These are phyloP conservation scores for Megatriorchis doriae DNA, from an alignment of 2,113 vertebrate species.

Conservation along the genomic window DNA sequence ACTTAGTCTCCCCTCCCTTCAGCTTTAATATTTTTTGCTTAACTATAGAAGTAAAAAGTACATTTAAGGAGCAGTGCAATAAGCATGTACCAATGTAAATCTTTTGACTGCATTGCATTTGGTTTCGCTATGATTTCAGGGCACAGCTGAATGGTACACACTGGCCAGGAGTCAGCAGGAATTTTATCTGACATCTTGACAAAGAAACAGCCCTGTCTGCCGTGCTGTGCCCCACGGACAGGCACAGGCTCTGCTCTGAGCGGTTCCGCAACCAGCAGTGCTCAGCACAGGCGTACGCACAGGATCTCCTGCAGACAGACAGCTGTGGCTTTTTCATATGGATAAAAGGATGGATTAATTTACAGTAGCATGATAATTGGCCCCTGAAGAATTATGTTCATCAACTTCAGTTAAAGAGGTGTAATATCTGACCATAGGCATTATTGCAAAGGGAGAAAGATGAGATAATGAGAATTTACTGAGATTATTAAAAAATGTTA, in stretches of 20 bases:
- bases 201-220: background rate
- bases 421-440: background rate
- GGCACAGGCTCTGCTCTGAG: background rate
- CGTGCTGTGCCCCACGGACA: too few species aligned
- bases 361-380: background rate
- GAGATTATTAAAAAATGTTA: background rate
- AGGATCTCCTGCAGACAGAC: too few species aligned
- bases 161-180: background rate
- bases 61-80: background rate
- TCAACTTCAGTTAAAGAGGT: background rate
- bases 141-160: fast-evolving
- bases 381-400: background rate
- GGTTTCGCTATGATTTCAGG: background rate
- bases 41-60: background rate
- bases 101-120: too few species aligned
- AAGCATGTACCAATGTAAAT: background rate
- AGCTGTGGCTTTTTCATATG: background rate
- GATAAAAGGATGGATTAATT: background rate
- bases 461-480: background rate
- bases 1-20: background rate
- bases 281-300: background rate
- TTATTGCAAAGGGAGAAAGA: background rate
- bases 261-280: background rate
- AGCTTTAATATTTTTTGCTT: background rate
- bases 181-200: too few species aligned